A percentile compares a stretch with the other conserved stretches of the same genome.
These are phyloP conservation scores for Abrostola tripartita DNA, from an alignment of 2,888 invertebrate genomes.

Conservation along the genomic window DNA sequence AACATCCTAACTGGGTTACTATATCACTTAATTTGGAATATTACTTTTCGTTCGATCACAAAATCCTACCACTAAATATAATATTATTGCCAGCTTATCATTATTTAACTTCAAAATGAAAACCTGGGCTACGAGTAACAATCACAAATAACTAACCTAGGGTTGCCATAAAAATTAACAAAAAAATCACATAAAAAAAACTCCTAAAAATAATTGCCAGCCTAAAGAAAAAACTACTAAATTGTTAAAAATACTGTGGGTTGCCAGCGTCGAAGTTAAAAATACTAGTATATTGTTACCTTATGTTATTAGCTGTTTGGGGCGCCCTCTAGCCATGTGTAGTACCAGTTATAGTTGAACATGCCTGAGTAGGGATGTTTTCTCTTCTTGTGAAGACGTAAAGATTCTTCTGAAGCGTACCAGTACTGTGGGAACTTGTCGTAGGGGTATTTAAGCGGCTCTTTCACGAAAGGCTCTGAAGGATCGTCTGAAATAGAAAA, in stretches of 20 bases:
- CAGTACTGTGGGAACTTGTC: constrained; percentile 81
- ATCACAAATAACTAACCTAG: constrained; percentile 44
- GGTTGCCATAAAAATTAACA: constrained; percentile 26
- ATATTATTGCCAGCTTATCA: constrained; percentile 45
- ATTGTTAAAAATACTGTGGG: constrained; percentile 54
- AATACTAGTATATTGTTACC: constrained; percentile 42
- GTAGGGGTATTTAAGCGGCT: constrained; percentile 75
- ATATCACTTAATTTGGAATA: constrained; percentile 55
- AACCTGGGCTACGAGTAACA: constrained; percentile 14
- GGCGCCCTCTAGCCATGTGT: constrained; percentile 73
- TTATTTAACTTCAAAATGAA: constrained; percentile 21
- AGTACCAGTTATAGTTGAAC: constrained; percentile 78
- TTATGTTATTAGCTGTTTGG: constrained; percentile 77
- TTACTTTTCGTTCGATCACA: constrained; percentile 48
- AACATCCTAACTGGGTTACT: constrained; percentile 35
- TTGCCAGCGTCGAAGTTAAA: constrained; percentile 46
- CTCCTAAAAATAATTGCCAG: constrained; percentile 57
- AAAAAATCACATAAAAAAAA: constrained; percentile 12
- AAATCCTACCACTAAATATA: constrained; percentile 36
- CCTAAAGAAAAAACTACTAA: constrained; percentile 47
- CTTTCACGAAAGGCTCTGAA: constrained; percentile 74
- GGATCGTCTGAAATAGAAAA: constrained; percentile 67
- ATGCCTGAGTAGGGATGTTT: constrained; percentile 83
- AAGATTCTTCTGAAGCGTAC: constrained; percentile 83
- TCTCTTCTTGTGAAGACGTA: constrained; percentile 79